Evolutionary conservation across 2,888 invertebrate genomes (phyloP).

Genomic region (Ernsta delagoae): DNA sequence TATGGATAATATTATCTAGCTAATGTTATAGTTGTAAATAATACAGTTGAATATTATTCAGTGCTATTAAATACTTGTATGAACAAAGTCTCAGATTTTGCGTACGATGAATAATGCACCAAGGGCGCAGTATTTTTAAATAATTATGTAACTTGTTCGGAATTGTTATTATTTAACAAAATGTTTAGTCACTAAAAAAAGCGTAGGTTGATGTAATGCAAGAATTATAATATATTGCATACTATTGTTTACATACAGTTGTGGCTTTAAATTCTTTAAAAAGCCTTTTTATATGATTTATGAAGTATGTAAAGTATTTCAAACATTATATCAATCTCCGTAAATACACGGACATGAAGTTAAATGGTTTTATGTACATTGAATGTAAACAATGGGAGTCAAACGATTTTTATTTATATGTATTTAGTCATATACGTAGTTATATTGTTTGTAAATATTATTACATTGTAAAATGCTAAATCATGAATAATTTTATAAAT

Average conservation of each 20-base stretch:
- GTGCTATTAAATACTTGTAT: conserved; percentile 55
- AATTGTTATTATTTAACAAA: conserved; percentile 59
- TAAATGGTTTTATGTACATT: conserved; percentile 75
- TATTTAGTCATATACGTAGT: conserved; percentile 80
- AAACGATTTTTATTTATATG: conserved; percentile 81
- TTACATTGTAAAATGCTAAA: conserved; percentile 83
- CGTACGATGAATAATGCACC: conserved; percentile 52
- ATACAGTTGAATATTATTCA: conserved; percentile 54
- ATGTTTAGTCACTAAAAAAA: conserved; percentile 61
- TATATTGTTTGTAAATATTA: conserved; percentile 82
- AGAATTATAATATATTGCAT: conserved; percentile 19
- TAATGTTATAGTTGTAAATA: conserved; percentile 71
- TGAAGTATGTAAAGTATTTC: conserved; percentile 9
- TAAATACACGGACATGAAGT: conserved; percentile 51
- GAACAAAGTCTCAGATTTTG: conserved; percentile 48
- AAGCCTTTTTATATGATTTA: background rate
- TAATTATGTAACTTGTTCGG: conserved; percentile 50
- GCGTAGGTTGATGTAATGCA: conserved; percentile 59
- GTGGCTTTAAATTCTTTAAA: background rate
- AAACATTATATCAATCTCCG: conserved; percentile 31
- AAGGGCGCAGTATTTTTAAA: conserved; percentile 64
- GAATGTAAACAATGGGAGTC: conserved; percentile 76
- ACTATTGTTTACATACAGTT: too few relatives aligned
- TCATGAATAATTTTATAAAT: conserved; percentile 84
- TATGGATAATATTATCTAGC: conserved; percentile 54